Evolutionary conservation across 2,888 invertebrate species (phyloP), one percentile per base, ranked within the genome.

Genomic region (Theristus sp.): DNA sequence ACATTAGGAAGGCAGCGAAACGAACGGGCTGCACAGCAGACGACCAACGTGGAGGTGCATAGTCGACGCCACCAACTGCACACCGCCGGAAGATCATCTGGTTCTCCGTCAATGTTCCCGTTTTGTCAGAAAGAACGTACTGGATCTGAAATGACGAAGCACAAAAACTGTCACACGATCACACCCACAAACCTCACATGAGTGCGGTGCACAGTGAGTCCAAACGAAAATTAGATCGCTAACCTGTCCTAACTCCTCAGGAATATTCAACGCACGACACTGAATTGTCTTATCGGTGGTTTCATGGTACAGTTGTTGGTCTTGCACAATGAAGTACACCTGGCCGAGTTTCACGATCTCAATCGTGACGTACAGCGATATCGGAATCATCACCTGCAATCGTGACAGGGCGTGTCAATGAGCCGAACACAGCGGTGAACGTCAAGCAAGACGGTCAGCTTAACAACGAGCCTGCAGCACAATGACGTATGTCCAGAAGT

Each of bases 41-140:
- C n/a, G n/a, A n/a, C n/a, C n/a, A n/a, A 38, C 38, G 20, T 49
- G 38, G 20, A 10, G 65, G 89, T 71, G 68, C 67, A 73, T 89
- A 94, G 76, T 94, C 90, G 52, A 84, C 82, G 0, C 90, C 93
- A 28, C 83, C 85, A 29, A 94, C 84, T 1, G 87, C 84, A 73
- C 93, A 94, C 57, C 87, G 81, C 61, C 89, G 82, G 76, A 96
- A 96, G 71, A 91, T 82, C 94, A 96, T 96, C 64, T 89, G 85
- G 75, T 96, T 96, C 77, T 94, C 93, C 0, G 96, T 96, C 61
- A 96, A 78, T 1, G 96, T 96, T 6, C 96, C 57, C 1, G 96
- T 96, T 78, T 96, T 96, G 75, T 96, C 96, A 17, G 89, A 89
- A 77, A 96, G 94, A 65, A 96, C 82, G 72, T 94, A 93, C 71